Evolutionary conservation across 2,888 invertebrate species (phyloP).

Genomic region (Nyleta sp.): DNA sequence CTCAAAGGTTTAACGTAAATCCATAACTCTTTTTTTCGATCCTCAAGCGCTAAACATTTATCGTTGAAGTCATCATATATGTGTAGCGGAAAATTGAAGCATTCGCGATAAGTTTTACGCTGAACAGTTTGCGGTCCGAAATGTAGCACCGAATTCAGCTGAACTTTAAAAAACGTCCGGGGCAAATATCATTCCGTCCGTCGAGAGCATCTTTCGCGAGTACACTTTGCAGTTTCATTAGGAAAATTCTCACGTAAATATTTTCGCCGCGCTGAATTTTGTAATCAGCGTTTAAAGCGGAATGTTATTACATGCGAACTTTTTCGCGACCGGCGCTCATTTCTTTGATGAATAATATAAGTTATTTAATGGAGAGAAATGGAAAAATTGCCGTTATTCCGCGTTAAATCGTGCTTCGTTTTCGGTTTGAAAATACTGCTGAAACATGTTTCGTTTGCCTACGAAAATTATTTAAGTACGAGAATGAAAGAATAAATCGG

Average conservation of each 20-base stretch:
- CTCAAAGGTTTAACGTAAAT: too few species aligned
- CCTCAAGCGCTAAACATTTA: too few species aligned
- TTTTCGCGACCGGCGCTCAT: conserved; percentile 9
- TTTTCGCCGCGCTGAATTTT: conserved; percentile 40
- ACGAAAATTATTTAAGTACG: conserved; percentile 45
- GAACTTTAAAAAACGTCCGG: too few species aligned
- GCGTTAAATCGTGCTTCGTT: conserved; percentile 31
- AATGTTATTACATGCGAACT: conserved; percentile 29
- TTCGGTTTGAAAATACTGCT: conserved; percentile 33
- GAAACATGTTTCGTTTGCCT: conserved; percentile 39
- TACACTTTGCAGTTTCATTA: conserved; percentile 26
- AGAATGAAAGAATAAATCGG: conserved; percentile 30
- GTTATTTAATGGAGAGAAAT: conserved; percentile 25
- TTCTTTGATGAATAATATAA: conserved; percentile 43
- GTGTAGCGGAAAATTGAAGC: too few species aligned
- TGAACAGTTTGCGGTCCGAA: too few species aligned
- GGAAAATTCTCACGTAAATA: conserved; percentile 35
- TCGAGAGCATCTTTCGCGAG: conserved; percentile 11
- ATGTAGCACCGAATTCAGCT: too few species aligned
- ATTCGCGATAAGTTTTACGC: too few species aligned
- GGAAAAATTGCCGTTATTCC: conserved; percentile 13
- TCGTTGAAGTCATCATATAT: too few species aligned
- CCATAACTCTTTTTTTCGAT: too few species aligned
- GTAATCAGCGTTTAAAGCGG: conserved; percentile 40
- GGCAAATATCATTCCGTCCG: too few species aligned